A percentile compares a stretch with the other conserved stretches of the same genome.
Evolutionary conservation across 2,113 vertebrate species (phyloP).

Genomic region (Lamprotornis superbus): DNA sequence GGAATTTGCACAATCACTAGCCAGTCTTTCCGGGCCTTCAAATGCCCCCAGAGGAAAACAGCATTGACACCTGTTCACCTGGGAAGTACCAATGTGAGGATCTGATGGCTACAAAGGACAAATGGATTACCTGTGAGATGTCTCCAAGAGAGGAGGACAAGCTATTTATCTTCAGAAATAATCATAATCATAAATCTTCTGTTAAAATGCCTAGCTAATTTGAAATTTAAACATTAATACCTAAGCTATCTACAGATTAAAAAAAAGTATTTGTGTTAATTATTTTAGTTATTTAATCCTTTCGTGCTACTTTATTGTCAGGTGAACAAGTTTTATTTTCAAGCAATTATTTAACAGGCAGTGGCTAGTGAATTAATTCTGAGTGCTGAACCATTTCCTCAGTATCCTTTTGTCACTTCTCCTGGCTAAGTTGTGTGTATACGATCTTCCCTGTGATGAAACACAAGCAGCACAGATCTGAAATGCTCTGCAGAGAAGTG

Average conservation of each 20-base stretch:
- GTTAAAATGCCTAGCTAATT: background rate
- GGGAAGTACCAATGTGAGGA: background rate
- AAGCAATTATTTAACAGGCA: background rate
- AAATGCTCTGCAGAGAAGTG: background rate
- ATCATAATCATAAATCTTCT: background rate
- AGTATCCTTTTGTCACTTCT: background rate
- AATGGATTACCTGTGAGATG: background rate
- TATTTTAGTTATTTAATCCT: background rate
- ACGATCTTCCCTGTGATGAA: background rate
- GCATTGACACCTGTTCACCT: background rate
- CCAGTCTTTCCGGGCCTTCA: background rate
- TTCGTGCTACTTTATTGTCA: background rate
- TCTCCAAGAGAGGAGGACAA: background rate
- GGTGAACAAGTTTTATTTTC: background rate
- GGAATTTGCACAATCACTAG: background rate
- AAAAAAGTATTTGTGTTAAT: background rate
- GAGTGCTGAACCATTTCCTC: background rate
- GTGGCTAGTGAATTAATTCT: background rate
- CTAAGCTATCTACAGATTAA: background rate
- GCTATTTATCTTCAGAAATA: background rate
- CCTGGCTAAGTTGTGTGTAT: background rate
- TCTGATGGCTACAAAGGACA: background rate
- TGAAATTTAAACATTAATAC: background rate
- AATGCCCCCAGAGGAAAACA: background rate
- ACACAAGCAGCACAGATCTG: background rate